Base-by-base conservation (phyloP, 1,140 invertebrate genomes). In the Atta cephalotes region DNA sequence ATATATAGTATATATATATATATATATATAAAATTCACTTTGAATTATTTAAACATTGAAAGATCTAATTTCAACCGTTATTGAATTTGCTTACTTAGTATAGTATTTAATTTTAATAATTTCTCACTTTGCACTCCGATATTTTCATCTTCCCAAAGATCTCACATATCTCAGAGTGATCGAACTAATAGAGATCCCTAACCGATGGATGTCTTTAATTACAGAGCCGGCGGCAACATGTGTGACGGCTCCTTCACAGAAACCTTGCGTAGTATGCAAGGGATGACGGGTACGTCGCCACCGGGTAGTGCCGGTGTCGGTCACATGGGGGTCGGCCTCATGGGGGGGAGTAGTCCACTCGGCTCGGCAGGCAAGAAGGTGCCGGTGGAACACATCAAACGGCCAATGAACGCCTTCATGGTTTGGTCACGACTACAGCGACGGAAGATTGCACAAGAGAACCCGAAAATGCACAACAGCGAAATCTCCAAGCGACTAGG, bases 391-490 rank as follows among this genome's bases (percentile, higher is more conserved):
- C 96, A 96, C 90, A 96, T 97, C 87, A 97, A 97, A 90, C 93
- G 96, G 51, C 96, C 96, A 3, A 97, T 97, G 96, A 97, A 97
- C 91, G 96, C 96, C 16, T 97, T 97, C 92, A 97, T 97, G 98
- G 97, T 98, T 1, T 98, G 98, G 98, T 98, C 98, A 0, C 94
- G 98, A 62, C 95, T 98, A 60, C 98, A 98, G 92, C 95, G 98
- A 71, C 96, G 98, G 81, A 98, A 99, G 95, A 99, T 99, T 91
- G 98, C 99, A 0, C 98, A 99, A 94, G 98, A 99, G 91, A 99
- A 99, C 95, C 99, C 99, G 1, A 99, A 99, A 96, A 99, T 99
- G 98, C 99, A 99, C 95, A 99, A 99, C 94, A 99, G 98, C 0
- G 99, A 99, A 95, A 99, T 99, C 87, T 98, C 98, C 28, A 99